Percentiles rank a stretch among this genome's conserved stretches.
These are phyloP conservation scores for Sebastes glaucus DNA, from an alignment of 2,797 vertebrate species.

Conservation along the genomic window DNA sequence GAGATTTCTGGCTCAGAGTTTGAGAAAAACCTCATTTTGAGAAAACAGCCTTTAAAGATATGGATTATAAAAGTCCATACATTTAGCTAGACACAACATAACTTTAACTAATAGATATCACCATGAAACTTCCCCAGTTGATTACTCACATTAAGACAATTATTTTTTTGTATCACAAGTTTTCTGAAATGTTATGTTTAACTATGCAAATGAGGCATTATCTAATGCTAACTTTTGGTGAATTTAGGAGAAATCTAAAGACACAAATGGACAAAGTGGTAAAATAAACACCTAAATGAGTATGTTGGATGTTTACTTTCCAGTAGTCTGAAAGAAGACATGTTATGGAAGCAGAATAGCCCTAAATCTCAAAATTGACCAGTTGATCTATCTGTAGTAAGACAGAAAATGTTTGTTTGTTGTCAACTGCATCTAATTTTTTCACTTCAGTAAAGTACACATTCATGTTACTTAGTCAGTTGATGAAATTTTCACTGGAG, in stretches of 20 bases:
- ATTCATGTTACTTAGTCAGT: not conserved
- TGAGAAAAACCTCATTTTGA: not conserved
- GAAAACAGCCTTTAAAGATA: not conserved
- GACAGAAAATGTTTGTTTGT: not conserved
- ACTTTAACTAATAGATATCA: not conserved
- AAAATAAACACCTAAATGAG: too few species aligned
- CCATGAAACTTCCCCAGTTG: not conserved
- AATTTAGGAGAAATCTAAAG: not conserved
- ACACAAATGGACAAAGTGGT: too few species aligned
- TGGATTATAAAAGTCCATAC: not conserved
- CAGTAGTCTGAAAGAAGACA: too few species aligned
- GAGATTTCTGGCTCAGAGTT: not conserved
- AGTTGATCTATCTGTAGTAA: not conserved
- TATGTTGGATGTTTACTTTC: too few species aligned
- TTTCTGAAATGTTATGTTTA: not conserved
- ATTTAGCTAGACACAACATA: not conserved
- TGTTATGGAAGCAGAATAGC: too few species aligned
- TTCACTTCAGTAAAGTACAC: not conserved
- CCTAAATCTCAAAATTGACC: too few species aligned
- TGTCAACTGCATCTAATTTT: not conserved
- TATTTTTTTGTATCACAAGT: too few species aligned
- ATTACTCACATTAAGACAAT: not conserved
- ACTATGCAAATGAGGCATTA: not conserved
- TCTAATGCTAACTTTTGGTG: not conserved
- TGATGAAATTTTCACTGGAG: conserved; percentile 1